A percentile compares a stretch with the other conserved stretches of the same genome.
phyloP scores from a whole-genome alignment of 2,113 vertebrate species.

The Capreolus pygargus region DNA sequence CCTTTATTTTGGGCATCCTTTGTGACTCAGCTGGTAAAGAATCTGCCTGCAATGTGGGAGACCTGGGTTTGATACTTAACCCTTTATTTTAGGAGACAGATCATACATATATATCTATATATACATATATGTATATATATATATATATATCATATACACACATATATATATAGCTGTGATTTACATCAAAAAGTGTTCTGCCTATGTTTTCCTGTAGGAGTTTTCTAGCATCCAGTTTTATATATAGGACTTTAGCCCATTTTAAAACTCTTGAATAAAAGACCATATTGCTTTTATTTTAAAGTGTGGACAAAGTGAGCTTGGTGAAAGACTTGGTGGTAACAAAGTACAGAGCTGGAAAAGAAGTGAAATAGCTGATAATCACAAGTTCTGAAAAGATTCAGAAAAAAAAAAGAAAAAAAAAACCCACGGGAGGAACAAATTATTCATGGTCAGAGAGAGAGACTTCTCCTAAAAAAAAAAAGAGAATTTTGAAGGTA shows the following conservation, averaged over 20 bases:
- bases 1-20: not conserved
- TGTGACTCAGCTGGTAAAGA: not conserved
- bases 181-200: not conserved
- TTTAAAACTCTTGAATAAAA: not conserved
- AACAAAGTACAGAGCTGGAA: not conserved
- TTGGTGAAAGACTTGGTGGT: not conserved
- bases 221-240: not conserved
- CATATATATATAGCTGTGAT: not conserved
- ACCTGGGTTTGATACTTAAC: not conserved
- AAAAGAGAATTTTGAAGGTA: not conserved
- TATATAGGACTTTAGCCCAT: not conserved
- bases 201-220: not conserved
- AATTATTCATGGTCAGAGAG: not conserved
- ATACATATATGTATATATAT: not conserved
- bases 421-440: not conserved
- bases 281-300: not conserved
- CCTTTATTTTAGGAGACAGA: not conserved
- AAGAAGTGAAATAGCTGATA: not conserved
- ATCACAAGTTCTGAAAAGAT: not conserved
- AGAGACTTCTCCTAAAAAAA: not conserved
- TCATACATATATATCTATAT: too few species aligned
- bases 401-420: not conserved
- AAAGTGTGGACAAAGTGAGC: not conserved
- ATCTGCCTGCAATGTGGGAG: not conserved
- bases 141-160: too few species aligned